A percentile compares a stretch with the other conserved stretches of the same genome.
Evolutionary conservation across 2,113 vertebrate species (phyloP).

Genomic region (Rutilus rutilus): DNA sequence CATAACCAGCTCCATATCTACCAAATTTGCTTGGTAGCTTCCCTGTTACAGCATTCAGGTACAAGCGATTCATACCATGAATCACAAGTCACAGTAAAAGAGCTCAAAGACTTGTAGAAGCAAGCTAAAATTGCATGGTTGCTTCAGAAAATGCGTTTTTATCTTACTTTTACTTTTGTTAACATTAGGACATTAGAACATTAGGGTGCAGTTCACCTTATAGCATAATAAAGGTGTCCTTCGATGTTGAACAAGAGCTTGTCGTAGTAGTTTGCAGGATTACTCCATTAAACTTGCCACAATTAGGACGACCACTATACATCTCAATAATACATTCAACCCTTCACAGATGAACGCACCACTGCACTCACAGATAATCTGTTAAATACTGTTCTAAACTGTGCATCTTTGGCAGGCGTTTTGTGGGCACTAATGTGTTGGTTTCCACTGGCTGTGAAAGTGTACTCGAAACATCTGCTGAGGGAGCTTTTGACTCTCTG

Average conservation of each 20-base stretch:
- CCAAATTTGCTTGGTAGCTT: background rate
- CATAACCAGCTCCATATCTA: background rate
- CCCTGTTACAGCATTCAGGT: background rate
- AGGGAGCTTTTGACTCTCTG: conserved; percentile 22
- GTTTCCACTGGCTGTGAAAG: conserved; percentile 29
- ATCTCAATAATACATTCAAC: conserved; percentile 10
- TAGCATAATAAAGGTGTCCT: background rate
- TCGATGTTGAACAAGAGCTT: background rate
- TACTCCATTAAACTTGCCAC: background rate
- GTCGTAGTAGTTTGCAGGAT: background rate
- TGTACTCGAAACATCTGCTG: conserved; percentile 29
- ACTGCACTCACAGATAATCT: conserved; percentile 24
- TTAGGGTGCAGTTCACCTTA: background rate
- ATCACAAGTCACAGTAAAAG: background rate
- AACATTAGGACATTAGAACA: background rate
- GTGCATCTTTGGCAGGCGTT: background rate
- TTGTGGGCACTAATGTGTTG: conserved; percentile 22
- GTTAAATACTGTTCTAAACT: conserved; percentile 27
- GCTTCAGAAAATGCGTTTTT: background rate
- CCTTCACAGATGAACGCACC: conserved; percentile 17
- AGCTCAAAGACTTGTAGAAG: background rate
- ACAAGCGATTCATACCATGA: background rate
- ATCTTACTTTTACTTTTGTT: background rate
- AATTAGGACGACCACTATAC: background rate
- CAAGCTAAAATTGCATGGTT: background rate